Base-by-base conservation (phyloP, 35 echinoderm and acorn worm species). In the Apostichopus japonicus region DNA sequence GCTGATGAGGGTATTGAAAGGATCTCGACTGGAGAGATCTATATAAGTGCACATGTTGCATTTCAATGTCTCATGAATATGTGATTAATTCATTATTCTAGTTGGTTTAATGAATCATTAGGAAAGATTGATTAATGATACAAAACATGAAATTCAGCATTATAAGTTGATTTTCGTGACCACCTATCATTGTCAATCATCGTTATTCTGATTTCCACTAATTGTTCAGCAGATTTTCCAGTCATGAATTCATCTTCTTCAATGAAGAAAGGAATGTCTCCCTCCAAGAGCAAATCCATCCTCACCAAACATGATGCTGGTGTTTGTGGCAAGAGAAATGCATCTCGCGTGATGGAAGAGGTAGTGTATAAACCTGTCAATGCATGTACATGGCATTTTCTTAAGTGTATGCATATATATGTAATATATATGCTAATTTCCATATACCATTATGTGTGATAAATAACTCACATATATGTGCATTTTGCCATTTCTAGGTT, bases 261-360 rank as follows among this genome's bases (percentile, higher is more conserved):
- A 4, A 44, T 61, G 5, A 79, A 75, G 23, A 22, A 16, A 87
- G 72, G 55, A 23, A 65, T 54, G 7, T 59, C 76, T 24, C 52
- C 91, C 10, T 58, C 75, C 23, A 92, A 83, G 79, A 90, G 93
- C 65, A 65, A 55, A 22, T 61, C 65, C 61, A 93, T 53, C 10
- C 58, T 58, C 51, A 98, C 96, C 8, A 98, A 98, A 93, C 96
- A 98, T 79, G 96, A 98, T 72, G 92, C 92, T 19, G 90, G 54
- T 55, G 63, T 95, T 16, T 98, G 96, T 83, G 96, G 96, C 6
- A 92, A 94, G 77, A 94, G 92, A 70, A 98, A 98, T 79, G 96
- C 96, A 54, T 94, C 92, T 9, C 89, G 86, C 80, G 90, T 98
- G 54, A 94, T 98, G 90, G 94, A 98, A 55, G 83, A 95, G 94